Evolutionary conservation across 2,888 invertebrate genomes (phyloP).

Genomic region (Gastracanthus pulcherrimus): DNA sequence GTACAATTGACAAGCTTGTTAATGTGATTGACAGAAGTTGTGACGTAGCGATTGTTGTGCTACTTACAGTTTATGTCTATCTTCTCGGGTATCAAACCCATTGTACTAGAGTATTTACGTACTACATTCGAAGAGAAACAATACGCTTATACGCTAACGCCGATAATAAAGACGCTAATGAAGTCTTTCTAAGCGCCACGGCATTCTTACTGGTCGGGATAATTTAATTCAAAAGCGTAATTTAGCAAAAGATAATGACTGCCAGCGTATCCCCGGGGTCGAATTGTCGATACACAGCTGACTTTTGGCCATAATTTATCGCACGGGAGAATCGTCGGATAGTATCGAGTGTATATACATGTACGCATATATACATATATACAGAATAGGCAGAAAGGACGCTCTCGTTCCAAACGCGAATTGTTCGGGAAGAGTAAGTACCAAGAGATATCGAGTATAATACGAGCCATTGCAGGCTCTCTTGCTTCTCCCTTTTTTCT

Average conservation of each 20-base stretch:
- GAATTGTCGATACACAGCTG: conserved; percentile 36
- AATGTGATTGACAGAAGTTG: too few relatives aligned
- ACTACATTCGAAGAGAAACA: background rate
- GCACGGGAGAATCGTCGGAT: conserved; percentile 26
- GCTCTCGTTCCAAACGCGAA: conserved; percentile 45
- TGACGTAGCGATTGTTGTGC: too few relatives aligned
- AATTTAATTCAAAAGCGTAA: conserved; percentile 12
- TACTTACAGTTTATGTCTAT: too few relatives aligned
- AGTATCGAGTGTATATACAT: background rate
- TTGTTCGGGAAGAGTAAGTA: conserved; percentile 55
- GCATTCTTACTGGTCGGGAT: background rate
- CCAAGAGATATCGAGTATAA: conserved; percentile 54
- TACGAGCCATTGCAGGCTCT: conserved; percentile 45
- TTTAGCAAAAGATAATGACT: conserved; percentile 18
- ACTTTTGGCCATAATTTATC: conserved; percentile 47
- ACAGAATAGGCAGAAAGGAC: background rate
- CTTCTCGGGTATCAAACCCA: background rate
- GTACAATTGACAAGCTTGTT: too few relatives aligned
- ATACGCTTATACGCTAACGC: background rate
- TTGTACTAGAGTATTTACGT: background rate
- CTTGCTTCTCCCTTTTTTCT: conserved; percentile 36
- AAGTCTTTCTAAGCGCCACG: background rate
- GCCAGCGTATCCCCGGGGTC: background rate
- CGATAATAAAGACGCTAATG: conserved; percentile 18
- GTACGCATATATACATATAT: background rate